Conservation (phyloP, 2,797 vertebrate genomes). For the Graptemys geographica region DNA sequence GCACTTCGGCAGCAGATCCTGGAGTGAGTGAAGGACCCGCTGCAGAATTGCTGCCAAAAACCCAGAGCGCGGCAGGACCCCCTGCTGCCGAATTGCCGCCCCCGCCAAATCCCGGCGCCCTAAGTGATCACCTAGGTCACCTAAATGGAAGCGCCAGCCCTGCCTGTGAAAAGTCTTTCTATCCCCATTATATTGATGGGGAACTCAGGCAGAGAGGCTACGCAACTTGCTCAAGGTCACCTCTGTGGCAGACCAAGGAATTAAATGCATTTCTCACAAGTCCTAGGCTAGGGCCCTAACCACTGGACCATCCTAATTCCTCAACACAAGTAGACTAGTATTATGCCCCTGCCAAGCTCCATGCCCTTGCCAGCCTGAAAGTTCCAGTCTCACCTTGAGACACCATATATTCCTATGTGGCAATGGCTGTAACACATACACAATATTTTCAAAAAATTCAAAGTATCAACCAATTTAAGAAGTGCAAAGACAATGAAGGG, state of each 20-base stretch:
- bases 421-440: neutral
- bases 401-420: neutral
- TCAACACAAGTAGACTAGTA: neutral
- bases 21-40: no score
- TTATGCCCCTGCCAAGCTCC: neutral
- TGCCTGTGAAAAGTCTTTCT: no score
- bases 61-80: no score
- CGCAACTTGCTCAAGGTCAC: neutral
- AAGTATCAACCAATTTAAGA: neutral
- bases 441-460: no score
- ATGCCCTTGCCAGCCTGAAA: neutral
- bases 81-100: no score
- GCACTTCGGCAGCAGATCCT: no score
- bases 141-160: no score
- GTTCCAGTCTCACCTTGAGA: neutral
- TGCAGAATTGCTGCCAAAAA: no score
- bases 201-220: neutral
- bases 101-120: no score
- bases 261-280: neutral
- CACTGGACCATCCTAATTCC: neutral
- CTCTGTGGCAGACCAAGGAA: neutral
- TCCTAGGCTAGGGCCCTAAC: neutral
- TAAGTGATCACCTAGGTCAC: no score
- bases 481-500: neutral
- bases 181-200: neutral